Evolutionary conservation across 1,140 invertebrate species (phyloP).

Genomic region (Drosophila nigromelanica): DNA sequence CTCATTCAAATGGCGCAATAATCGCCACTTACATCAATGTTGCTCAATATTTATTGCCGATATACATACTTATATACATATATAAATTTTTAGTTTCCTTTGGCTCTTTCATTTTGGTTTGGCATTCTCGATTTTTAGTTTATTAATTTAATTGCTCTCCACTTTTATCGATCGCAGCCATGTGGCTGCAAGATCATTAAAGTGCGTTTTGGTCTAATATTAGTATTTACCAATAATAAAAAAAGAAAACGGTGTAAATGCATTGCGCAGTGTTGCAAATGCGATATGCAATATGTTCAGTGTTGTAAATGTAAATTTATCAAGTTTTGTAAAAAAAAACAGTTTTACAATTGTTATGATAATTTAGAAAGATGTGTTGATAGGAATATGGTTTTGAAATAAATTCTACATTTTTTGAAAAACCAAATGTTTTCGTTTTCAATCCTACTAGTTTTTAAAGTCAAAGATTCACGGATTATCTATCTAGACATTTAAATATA

Average conservation of each 20-base stretch:
- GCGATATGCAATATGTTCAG: neutral
- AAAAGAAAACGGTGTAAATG: neutral
- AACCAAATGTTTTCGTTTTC: too few species aligned
- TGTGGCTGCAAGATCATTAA: conserved; percentile 14
- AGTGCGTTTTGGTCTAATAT: conserved; percentile 28
- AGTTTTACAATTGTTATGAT: too few species aligned
- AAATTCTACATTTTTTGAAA: too few species aligned
- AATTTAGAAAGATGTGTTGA: too few species aligned
- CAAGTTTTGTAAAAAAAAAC: too few species aligned
- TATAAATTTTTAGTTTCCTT: conserved; percentile 1
- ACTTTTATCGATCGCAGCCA: conserved; percentile 6
- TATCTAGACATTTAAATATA: too few species aligned
- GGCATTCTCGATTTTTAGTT: conserved; percentile 26
- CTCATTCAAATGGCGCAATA: conserved; percentile 69
- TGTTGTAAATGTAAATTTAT: conserved; percentile 5
- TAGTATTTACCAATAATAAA: neutral
- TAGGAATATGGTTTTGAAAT: too few species aligned
- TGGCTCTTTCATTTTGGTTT: conserved; percentile 3
- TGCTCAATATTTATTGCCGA: conserved; percentile 64
- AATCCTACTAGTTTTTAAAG: too few species aligned
- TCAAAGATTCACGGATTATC: too few species aligned
- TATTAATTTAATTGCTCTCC: conserved; percentile 53
- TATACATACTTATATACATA: neutral
- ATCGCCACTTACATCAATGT: conserved; percentile 74
- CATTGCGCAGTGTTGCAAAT: conserved; percentile 14